These are phyloP conservation scores for Rhagoletis zephyria DNA, from an alignment of 1,140 invertebrate genomes.

Conservation along the genomic window DNA sequence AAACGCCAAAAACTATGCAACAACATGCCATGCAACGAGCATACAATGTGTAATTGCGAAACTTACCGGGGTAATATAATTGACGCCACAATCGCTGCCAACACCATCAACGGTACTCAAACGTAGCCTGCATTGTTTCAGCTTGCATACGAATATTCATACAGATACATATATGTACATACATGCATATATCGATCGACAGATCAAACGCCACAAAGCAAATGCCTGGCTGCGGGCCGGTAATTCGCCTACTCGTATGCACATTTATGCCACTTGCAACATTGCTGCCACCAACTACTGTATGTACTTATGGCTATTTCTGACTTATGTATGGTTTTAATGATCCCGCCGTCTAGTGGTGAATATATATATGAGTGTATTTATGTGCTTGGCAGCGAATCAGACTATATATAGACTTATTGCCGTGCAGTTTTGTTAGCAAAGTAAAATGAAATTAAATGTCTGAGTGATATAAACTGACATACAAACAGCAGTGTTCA, in stretches of 20 bases:
- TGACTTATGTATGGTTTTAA: background rate
- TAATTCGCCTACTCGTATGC: background rate
- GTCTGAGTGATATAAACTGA: background rate
- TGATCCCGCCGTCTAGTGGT: background rate
- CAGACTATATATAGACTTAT: background rate
- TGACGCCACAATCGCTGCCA: background rate
- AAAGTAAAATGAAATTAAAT: slow-evolving; percentile 50
- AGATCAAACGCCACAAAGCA: background rate
- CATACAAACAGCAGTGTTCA: background rate
- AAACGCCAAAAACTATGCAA: slow-evolving; percentile 13
- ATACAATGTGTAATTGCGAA: background rate
- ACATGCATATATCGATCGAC: background rate
- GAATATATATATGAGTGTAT: background rate
- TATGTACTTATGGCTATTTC: background rate
- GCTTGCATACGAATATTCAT: background rate
- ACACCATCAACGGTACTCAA: background rate
- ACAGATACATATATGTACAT: too few relatives aligned
- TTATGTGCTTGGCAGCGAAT: too few relatives aligned
- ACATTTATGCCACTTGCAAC: background rate
- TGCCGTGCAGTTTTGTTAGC: background rate
- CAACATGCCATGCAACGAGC: background rate
- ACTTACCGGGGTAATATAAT: background rate
- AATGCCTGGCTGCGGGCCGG: background rate
- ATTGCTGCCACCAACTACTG: background rate
- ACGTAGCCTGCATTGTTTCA: background rate